These are phyloP conservation scores for Andrena flavipes DNA, from an alignment of 2,888 invertebrate genomes.

Conservation along the genomic window DNA sequence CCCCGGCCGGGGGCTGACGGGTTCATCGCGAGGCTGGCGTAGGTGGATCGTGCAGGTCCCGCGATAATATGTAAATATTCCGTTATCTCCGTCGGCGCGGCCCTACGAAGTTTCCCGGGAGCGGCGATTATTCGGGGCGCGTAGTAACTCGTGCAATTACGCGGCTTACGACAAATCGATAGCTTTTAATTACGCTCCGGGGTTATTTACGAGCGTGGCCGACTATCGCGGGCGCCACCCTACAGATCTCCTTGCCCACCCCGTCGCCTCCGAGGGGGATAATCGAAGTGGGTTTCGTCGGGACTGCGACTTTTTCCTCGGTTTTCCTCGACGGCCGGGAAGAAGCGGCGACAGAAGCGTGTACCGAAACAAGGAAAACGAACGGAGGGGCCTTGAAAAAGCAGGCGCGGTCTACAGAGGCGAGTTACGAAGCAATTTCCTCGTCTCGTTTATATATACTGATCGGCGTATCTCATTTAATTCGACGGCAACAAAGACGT, in stretches of 20 bases:
- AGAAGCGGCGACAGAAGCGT: not conserved
- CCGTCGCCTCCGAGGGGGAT: slow-evolving; percentile 16
- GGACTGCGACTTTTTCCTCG: slow-evolving; percentile 29
- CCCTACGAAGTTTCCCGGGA: slow-evolving; percentile 70
- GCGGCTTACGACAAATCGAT: slow-evolving; percentile 83
- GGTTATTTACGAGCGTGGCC: slow-evolving; percentile 76
- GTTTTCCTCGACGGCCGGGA: not conserved
- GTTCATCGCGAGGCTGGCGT: slow-evolving; percentile 64
- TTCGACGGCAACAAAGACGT: slow-evolving; percentile 19
- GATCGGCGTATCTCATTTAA: slow-evolving; percentile 14
- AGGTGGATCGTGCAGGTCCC: slow-evolving; percentile 70
- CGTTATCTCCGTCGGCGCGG: slow-evolving; percentile 78
- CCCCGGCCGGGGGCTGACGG: slow-evolving; percentile 56
- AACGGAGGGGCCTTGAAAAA: not conserved
- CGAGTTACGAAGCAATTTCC: not conserved
- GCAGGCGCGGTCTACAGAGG: not conserved
- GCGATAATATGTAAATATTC: slow-evolving; percentile 84
- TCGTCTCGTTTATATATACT: not conserved
- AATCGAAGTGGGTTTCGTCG: slow-evolving; percentile 19
- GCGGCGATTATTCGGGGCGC: slow-evolving; percentile 81
- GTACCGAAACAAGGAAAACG: not conserved
- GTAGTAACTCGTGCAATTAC: slow-evolving; percentile 84
- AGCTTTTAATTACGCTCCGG: slow-evolving; percentile 81
- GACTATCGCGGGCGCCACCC: slow-evolving; percentile 28
- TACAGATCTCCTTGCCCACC: slow-evolving; percentile 33